Evolutionary conservation across 2,888 invertebrate genomes (phyloP).

Genomic region (Drosophila monieri): DNA sequence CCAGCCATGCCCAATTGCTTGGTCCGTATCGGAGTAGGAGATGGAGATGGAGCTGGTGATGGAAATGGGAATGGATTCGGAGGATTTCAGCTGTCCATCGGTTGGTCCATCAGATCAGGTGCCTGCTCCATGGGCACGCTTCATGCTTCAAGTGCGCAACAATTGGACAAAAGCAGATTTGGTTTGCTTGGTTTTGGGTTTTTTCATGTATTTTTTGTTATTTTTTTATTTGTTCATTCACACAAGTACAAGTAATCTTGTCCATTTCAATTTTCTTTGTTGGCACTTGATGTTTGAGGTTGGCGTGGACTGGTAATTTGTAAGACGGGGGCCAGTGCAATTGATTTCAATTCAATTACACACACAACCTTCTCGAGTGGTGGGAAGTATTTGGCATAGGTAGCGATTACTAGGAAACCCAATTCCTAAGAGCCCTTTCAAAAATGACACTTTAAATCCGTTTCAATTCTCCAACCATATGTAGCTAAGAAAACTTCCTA

Average conservation of each 20-base stretch:
- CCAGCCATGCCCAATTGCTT: conserved; percentile 64
- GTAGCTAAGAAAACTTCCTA: conserved; percentile 14
- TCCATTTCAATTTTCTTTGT: conserved; percentile 35
- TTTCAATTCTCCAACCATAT: background rate
- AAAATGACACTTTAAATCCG: background rate
- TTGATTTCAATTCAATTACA: conserved; percentile 53
- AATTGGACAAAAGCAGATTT: conserved; percentile 45
- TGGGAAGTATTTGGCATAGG: background rate
- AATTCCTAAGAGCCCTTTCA: background rate
- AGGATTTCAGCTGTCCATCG: conserved; percentile 14
- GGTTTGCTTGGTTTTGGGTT: conserved; percentile 39
- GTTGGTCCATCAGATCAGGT: conserved; percentile 32
- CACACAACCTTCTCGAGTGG: conserved; percentile 2
- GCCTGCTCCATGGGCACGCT: conserved; percentile 37
- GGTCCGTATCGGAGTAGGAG: conserved; percentile 24
- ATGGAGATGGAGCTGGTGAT: background rate
- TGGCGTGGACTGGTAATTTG: conserved; percentile 45
- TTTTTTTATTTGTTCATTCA: background rate
- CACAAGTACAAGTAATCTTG: conserved; percentile 3
- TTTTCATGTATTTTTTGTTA: conserved; percentile 1
- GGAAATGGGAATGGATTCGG: conserved; percentile 19
- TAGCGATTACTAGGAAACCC: background rate
- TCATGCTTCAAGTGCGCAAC: conserved; percentile 51
- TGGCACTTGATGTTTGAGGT: conserved; percentile 31
- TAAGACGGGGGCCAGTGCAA: conserved; percentile 53